Percentiles rank a stretch among this genome's conserved stretches.
Conservation (phyloP, 2,113 vertebrate species). For the Misgurnus anguillicaudatus region DNA sequence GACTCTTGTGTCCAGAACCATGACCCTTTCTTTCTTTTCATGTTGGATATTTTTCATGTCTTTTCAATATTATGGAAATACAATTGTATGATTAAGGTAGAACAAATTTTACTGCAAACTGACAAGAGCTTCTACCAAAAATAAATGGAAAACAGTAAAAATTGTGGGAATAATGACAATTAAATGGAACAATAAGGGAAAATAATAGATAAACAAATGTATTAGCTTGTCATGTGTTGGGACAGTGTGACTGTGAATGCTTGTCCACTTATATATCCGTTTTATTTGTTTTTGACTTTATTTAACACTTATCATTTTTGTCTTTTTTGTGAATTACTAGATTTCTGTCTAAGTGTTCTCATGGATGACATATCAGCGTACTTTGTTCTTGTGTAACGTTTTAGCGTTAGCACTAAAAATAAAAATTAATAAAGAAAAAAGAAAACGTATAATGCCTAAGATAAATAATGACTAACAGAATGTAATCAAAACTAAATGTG, state of each 20-base stretch:
- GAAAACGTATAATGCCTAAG: constrained; percentile 49
- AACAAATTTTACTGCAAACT: constrained; percentile 8
- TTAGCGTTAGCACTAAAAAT: constrained; percentile 72
- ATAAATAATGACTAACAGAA: constrained; percentile 55
- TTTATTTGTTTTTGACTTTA: constrained; percentile 48
- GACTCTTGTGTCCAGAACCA: background rate
- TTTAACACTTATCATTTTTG: constrained; percentile 40
- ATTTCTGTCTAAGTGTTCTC: constrained; percentile 69
- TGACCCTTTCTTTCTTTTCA: background rate
- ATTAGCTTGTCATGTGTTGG: constrained; percentile 29
- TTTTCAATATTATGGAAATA: background rate
- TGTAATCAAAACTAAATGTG: constrained; percentile 71
- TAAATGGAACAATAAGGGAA: constrained; percentile 37
- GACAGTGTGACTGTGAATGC: constrained; percentile 65
- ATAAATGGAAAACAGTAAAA: background rate
- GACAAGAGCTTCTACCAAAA: too few relatives aligned
- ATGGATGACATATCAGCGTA: constrained; percentile 72
- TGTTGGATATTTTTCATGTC: background rate
- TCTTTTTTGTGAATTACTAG: constrained; percentile 70
- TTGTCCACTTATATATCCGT: constrained; percentile 53
- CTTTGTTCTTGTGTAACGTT: constrained; percentile 73
- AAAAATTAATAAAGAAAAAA: constrained; percentile 67
- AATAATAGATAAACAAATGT: background rate
- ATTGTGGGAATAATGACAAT: background rate
- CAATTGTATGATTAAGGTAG: background rate